Conservation (phyloP, 2,888 invertebrate genomes). For the Plagodis dolabraria region DNA sequence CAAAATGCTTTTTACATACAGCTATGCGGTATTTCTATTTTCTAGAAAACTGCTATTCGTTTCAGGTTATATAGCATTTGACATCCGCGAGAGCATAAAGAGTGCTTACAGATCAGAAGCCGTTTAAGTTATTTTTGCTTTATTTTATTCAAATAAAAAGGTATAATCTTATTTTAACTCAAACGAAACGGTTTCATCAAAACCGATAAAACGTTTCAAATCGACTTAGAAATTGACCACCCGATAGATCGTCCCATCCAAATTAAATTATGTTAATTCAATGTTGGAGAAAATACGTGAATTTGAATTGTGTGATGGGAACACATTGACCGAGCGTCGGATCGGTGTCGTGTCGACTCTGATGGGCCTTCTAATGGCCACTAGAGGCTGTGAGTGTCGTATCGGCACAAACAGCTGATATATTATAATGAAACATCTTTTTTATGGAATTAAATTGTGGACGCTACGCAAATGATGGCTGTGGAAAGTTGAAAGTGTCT, state of each 20-base stretch:
- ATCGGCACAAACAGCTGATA: conserved; percentile 21
- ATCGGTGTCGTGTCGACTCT: conserved; percentile 17
- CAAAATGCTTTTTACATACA: no score
- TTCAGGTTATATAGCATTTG: no score
- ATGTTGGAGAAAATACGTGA: conserved; percentile 24
- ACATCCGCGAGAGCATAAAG: no score
- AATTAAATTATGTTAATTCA: conserved; percentile 35
- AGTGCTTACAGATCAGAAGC: no score
- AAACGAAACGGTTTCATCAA: conserved; percentile 15
- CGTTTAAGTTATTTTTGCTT: no score
- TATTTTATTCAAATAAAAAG: background rate
- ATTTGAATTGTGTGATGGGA: conserved; percentile 31
- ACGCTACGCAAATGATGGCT: conserved; percentile 12
- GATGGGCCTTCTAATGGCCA: conserved; percentile 20
- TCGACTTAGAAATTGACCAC: conserved; percentile 22
- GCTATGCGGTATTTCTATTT: no score
- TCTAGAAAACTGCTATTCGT: no score
- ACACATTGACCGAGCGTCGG: conserved; percentile 19
- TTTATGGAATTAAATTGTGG: conserved; percentile 22
- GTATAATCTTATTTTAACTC: conserved; percentile 5
- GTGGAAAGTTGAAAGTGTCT: conserved; percentile 9
- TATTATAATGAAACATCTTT: conserved; percentile 26
- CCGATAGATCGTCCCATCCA: conserved; percentile 30
- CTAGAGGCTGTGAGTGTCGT: conserved; percentile 25
- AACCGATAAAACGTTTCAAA: conserved; percentile 26